A percentile compares a stretch with the other conserved stretches of the same genome.
These are phyloP conservation scores for Phthorimaea operculella DNA, from an alignment of 1,140 invertebrate genomes.

Conservation along the genomic window DNA sequence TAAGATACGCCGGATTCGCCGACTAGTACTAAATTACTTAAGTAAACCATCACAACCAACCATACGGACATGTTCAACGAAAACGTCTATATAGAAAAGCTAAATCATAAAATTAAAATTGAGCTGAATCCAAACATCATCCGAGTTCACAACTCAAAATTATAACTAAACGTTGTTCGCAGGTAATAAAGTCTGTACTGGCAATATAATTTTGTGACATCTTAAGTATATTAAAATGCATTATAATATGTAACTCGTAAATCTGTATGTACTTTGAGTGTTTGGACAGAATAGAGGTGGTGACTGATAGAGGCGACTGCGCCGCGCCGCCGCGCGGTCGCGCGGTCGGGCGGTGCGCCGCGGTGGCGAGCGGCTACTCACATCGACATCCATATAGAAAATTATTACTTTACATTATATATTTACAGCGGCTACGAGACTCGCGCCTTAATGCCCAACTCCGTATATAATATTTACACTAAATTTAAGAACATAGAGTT, in stretches of 20 bases:
- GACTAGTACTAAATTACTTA: constrained; percentile 64
- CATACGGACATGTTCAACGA: constrained; percentile 61
- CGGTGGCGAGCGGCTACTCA: constrained; percentile 16
- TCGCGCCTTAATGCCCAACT: constrained; percentile 64
- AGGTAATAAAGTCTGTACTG: constrained; percentile 45
- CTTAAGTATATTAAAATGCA: constrained; percentile 43
- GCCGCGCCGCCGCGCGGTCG: constrained; percentile 20
- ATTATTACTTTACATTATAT: constrained; percentile 62
- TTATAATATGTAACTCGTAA: constrained; percentile 45
- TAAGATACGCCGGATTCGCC: constrained; percentile 47
- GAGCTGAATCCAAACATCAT: constrained; percentile 37
- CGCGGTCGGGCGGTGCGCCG: constrained; percentile 7
- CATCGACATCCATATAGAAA: constrained; percentile 43
- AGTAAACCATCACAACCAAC: constrained; percentile 68
- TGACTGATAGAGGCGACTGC: constrained; percentile 8
- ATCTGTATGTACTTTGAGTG: constrained; percentile 47
- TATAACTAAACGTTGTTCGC: constrained; percentile 39
- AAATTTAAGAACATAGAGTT: constrained; percentile 64
- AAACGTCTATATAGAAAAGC: constrained; percentile 46
- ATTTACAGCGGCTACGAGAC: constrained; percentile 57
- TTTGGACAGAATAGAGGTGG: constrained; percentile 60
- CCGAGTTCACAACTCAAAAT: constrained; percentile 54
- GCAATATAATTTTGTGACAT: constrained; percentile 58
- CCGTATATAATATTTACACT: constrained; percentile 66
- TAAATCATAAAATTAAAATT: constrained; percentile 39